These are phyloP conservation scores for Crotalus tigris DNA, from an alignment of 2,113 vertebrate genomes.

Conservation along the genomic window DNA sequence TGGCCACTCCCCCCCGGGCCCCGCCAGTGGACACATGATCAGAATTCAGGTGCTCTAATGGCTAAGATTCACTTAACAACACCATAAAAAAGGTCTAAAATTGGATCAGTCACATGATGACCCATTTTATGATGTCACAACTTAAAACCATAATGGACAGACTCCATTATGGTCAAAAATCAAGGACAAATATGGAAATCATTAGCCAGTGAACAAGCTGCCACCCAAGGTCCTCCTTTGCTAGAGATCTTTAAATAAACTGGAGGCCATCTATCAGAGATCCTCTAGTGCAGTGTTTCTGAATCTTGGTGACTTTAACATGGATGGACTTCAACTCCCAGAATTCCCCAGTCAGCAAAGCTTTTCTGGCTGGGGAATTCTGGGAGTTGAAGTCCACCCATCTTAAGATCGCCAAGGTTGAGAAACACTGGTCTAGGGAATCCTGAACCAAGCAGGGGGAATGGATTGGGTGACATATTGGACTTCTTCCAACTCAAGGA, in stretches of 20 bases:
- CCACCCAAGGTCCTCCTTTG: neutral
- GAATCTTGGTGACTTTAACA: neutral
- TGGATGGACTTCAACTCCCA: neutral
- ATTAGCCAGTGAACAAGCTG: neutral
- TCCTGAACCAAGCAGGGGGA: neutral
- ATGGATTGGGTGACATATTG: neutral
- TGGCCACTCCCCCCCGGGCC: too few relatives aligned
- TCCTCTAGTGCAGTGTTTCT: neutral
- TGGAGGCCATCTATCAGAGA: neutral
- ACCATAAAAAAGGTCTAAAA: neutral
- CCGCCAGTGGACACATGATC: neutral
- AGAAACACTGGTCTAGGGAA: neutral
- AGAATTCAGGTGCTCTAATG: neutral
- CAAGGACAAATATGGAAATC: neutral
- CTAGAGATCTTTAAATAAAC: neutral
- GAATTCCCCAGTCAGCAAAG: neutral
- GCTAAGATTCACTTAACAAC: neutral
- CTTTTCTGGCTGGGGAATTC: neutral
- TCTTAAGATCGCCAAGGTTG: neutral
- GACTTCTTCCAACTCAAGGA: neutral
- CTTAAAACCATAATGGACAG: too few relatives aligned
- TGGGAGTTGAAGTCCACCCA: neutral
- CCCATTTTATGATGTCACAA: too few relatives aligned
- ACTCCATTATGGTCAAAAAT: too few relatives aligned
- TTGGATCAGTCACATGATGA: too few relatives aligned